phyloP scores from a whole-genome alignment of 2,797 vertebrate species.

The Schizothorax lantsangensis region DNA sequence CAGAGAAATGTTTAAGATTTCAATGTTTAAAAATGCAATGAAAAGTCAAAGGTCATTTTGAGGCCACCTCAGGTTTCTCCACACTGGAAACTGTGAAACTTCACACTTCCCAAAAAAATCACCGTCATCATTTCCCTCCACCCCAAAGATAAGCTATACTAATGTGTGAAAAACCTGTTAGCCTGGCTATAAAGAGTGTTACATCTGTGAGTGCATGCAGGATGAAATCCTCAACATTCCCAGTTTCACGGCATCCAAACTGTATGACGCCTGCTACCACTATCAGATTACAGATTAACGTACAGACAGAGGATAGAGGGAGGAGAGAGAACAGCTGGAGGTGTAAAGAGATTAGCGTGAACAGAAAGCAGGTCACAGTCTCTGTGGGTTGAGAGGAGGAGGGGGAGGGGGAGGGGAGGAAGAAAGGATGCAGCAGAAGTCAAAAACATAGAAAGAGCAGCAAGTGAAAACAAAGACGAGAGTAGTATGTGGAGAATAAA shows the following conservation, averaged over 20 bases:
- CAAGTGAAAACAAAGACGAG: constrained; percentile 12
- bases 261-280: constrained; percentile 18
- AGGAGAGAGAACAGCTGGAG: constrained; percentile 57
- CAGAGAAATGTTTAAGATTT: background rate
- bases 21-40: background rate
- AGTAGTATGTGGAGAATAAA: constrained; percentile 38
- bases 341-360: constrained; percentile 56
- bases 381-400: constrained; percentile 26
- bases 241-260: constrained; percentile 6
- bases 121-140: background rate
- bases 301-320: constrained; percentile 18
- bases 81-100: constrained; percentile 7
- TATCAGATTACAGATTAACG: constrained; percentile 53
- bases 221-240: constrained; percentile 25
- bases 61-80: constrained; percentile 10
- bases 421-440: constrained; percentile 25
- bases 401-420: background rate
- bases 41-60: constrained; percentile 15
- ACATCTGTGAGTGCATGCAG: constrained; percentile 2
- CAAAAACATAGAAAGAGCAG: constrained; percentile 36
- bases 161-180: constrained; percentile 16
- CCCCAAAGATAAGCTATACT: background rate
- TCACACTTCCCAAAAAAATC: constrained; percentile 18
- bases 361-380: constrained; percentile 50
- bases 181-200: background rate